Evolutionary conservation across 2,113 vertebrate genomes (phyloP).

Genomic region (Ciconia maguari): DNA sequence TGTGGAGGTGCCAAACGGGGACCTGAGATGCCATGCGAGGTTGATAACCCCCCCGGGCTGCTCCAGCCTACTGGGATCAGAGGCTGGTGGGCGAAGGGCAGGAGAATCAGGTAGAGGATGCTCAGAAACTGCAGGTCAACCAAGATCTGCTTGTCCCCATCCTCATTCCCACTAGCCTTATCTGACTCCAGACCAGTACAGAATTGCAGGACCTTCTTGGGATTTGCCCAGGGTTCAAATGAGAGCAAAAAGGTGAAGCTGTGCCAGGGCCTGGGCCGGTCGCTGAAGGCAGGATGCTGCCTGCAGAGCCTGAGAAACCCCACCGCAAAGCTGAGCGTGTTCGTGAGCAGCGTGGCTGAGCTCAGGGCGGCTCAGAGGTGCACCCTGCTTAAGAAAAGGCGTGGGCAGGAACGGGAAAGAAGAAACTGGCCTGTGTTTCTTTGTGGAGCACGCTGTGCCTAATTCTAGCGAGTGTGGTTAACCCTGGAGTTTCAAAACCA

Average conservation of each 20-base stretch:
- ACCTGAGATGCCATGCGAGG: background rate
- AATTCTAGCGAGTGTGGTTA: background rate
- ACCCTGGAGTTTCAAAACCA: conserved; percentile 2
- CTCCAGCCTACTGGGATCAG: background rate
- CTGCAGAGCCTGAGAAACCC: background rate
- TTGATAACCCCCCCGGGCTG: background rate
- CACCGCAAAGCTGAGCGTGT: background rate
- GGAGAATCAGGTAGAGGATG: background rate
- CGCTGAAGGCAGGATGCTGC: background rate
- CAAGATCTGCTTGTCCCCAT: background rate
- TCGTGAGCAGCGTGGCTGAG: rapidly evolving
- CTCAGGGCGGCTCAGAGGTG: background rate
- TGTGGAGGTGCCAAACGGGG: rapidly evolving
- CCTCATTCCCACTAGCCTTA: background rate
- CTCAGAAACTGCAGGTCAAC: background rate
- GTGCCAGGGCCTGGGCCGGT: background rate
- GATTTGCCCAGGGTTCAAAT: background rate
- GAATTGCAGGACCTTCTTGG: background rate
- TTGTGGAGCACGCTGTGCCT: background rate
- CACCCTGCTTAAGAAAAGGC: background rate
- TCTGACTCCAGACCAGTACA: background rate
- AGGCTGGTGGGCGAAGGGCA: background rate
- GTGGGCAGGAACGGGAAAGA: background rate
- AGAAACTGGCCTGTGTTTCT: background rate
- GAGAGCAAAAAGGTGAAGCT: background rate